These are phyloP conservation scores for Drosophila santomea DNA, from an alignment of 1,140 invertebrate species.

Conservation along the genomic window DNA sequence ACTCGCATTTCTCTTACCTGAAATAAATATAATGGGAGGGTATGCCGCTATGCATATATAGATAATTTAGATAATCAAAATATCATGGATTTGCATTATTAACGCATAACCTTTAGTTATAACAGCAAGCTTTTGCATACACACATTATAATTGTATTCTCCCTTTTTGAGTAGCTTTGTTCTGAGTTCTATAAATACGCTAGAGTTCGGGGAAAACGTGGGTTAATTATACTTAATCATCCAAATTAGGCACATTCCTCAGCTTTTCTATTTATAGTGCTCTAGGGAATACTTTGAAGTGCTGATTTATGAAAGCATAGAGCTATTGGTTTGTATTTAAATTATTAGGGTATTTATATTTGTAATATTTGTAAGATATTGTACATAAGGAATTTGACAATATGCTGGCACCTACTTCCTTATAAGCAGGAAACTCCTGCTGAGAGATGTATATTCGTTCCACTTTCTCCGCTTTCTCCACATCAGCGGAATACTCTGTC, in stretches of 20 bases:
- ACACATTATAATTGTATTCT: too few species aligned
- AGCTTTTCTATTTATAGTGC: background rate
- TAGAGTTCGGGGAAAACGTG: background rate
- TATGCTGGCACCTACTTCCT: conserved; percentile 34
- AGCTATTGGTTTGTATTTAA: too few species aligned
- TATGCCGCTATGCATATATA: too few species aligned
- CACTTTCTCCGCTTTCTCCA: conserved; percentile 8
- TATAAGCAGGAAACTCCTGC: conserved; percentile 3
- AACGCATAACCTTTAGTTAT: too few species aligned
- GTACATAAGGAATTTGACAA: conserved; percentile 5
- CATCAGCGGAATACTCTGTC: conserved; percentile 22
- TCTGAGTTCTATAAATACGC: background rate
- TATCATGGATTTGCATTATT: too few species aligned
- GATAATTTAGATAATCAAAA: too few species aligned
- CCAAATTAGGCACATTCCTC: background rate
- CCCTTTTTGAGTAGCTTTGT: background rate
- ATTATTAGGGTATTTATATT: background rate
- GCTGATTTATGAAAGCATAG: background rate
- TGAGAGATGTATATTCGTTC: background rate
- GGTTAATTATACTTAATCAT: conserved; percentile 21
- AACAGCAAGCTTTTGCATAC: too few species aligned
- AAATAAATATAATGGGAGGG: background rate
- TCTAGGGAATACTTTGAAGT: background rate
- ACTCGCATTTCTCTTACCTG: background rate
- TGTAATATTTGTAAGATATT: too few species aligned